Percentiles rank a stretch among this genome's conserved stretches.
These are phyloP conservation scores for Dicranocentrus wangi DNA, from an alignment of 2,888 invertebrate genomes.

Conservation along the genomic window DNA sequence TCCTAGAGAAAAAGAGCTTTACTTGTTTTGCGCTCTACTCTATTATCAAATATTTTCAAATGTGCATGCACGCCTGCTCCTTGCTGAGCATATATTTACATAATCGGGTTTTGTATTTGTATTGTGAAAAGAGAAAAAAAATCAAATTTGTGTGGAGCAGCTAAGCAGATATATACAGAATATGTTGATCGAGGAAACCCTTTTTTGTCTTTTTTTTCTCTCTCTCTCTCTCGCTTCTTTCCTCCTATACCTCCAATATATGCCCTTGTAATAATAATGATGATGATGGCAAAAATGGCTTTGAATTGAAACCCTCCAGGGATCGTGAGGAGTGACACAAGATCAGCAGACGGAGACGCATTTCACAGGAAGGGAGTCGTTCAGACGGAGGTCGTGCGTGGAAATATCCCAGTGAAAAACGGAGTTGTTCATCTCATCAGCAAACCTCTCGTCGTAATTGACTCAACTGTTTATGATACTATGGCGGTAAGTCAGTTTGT, in stretches of 20 bases:
- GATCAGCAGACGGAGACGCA: constrained; percentile 80
- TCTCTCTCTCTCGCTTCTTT: no score
- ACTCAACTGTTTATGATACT: constrained; percentile 89
- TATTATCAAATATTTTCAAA: not conserved
- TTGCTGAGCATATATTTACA: constrained; percentile 53
- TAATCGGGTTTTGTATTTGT: constrained; percentile 56
- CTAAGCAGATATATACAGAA: no score
- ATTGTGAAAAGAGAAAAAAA: constrained; percentile 41
- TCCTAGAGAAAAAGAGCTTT: constrained; percentile 9
- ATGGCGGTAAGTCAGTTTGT: constrained; percentile 82
- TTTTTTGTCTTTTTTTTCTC: constrained; percentile 58
- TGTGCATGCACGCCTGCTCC: constrained; percentile 14
- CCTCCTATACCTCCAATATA: no score
- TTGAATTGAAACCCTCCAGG: constrained; percentile 77
- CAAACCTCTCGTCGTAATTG: constrained; percentile 91
- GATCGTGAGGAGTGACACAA: constrained; percentile 89
- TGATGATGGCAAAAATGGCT: constrained; percentile 57
- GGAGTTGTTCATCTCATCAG: constrained; percentile 95
- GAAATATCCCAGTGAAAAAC: constrained; percentile 93
- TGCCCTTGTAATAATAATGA: constrained; percentile 23
- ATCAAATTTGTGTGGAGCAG: constrained; percentile 41
- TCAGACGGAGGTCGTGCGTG: constrained; percentile 88
- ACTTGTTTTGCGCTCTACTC: not conserved
- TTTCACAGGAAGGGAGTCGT: constrained; percentile 89
- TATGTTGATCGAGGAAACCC: constrained; percentile 46